Percentiles rank a stretch among this genome's conserved stretches.
Conservation (phyloP, 2,888 invertebrate species). For the Hydrotaea cyrtoneurina region DNA sequence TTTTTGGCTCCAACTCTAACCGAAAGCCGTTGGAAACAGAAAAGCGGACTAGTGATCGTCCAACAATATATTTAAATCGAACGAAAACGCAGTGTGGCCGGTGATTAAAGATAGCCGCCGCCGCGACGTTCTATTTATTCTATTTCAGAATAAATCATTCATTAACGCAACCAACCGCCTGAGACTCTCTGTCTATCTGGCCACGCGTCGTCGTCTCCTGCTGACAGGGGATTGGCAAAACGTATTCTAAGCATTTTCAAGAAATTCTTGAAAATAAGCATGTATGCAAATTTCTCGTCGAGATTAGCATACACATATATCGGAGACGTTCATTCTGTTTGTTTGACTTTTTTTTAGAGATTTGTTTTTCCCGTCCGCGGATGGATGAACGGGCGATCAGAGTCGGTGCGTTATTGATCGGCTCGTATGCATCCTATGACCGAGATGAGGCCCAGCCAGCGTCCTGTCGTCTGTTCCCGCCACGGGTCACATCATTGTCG, state of each 20-base stretch:
- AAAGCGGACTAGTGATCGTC: background rate
- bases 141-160: constrained; percentile 49
- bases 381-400: background rate
- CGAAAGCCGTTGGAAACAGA: background rate
- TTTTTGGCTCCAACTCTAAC: background rate
- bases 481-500: no score
- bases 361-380: background rate
- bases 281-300: constrained; percentile 13
- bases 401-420: background rate
- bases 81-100: background rate
- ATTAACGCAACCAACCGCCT: background rate
- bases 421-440: background rate
- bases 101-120: constrained; percentile 40
- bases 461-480: no score
- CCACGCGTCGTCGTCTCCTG: constrained; percentile 36
- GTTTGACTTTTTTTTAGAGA: no score
- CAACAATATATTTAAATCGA: background rate
- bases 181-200: constrained; percentile 21
- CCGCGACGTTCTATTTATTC: constrained; percentile 38
- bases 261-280: constrained; percentile 65
- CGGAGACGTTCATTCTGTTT: background rate
- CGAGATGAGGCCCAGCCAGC: no score
- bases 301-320: constrained; percentile 15
- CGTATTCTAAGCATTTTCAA: constrained; percentile 44
- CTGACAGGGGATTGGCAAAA: constrained; percentile 19